Base-by-base conservation (phyloP, 1,140 invertebrate species). In the Ditylenchus dipsaci region DNA sequence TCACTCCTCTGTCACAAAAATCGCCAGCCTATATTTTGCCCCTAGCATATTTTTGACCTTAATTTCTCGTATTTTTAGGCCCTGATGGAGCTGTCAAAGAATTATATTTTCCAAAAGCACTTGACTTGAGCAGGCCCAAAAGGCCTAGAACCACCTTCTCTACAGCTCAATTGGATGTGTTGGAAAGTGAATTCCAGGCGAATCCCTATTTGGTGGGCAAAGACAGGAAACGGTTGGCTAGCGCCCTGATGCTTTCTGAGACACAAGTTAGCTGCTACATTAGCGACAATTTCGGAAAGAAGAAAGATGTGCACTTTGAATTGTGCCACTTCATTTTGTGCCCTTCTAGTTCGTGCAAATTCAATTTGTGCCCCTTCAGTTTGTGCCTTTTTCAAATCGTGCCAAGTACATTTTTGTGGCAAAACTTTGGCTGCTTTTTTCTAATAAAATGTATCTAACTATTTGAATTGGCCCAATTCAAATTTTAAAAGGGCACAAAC, bases 201-300 rank as follows among this genome's bases (percentile, higher is more conserved):
- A 86, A 86, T 73, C 86, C 85, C 69, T 87, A 87, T 73, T 70
- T 87, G 65, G 84, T 86, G 19, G 86, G 86, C 1, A 84, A 84
- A 58, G 86, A 87, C 61, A 67, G 86, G 70, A 81, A 82, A 9
- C 74, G 84, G 23, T 77, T 87, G 5, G 85, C 86, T 0, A 74
- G 79, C 53, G 69, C 78, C 17, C 79, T 87, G 0, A 73, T 78
- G 5, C 77, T 87, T 0, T 84, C 84, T 21, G 86, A 87, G 77
- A 87, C 86, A 17, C 86, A 87, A 81, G 86, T 86, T 59, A 73
- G 21, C 23, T 73, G 26, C 33, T 45, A 62, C 21, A 5, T 56
- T 56, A 56, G 29, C 21, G 21, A 47, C 21, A 47, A 47, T 47
- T 15, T 47, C 15, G 21, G 15, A 47, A 15, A 60, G 15, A 53